phyloP scores from a whole-genome alignment of 2,888 invertebrate genomes.

The Clepsis dumicolana region DNA sequence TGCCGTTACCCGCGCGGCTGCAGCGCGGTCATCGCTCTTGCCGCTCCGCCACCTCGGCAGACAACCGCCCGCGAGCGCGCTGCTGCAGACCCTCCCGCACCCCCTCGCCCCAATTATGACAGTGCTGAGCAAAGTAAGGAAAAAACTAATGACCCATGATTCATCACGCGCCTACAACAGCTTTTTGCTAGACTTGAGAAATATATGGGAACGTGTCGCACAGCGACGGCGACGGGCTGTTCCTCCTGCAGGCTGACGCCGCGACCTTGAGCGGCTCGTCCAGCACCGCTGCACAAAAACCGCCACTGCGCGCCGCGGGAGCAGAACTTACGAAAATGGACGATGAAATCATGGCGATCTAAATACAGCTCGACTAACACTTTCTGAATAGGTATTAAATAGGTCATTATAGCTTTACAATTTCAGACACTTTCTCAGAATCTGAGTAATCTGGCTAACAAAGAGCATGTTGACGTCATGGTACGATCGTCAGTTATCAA shows the following conservation, averaged over 20 bases:
- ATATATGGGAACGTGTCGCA: neutral
- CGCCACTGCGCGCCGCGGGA: conserved; percentile 35
- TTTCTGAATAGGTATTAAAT: conserved; percentile 36
- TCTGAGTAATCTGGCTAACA: conserved; percentile 29
- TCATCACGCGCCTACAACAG: conserved; percentile 30
- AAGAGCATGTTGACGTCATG: neutral
- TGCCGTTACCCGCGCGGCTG: conserved; percentile 68
- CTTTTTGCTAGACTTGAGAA: neutral
- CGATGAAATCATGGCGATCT: conserved; percentile 51
- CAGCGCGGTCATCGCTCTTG: conserved; percentile 77
- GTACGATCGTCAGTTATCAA: neutral
- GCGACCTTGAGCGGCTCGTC: neutral
- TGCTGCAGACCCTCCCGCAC: conserved; percentile 41
- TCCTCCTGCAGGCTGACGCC: neutral
- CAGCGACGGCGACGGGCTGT: neutral
- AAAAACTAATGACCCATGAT: conserved; percentile 42
- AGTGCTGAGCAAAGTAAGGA: conserved; percentile 23
- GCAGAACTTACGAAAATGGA: conserved; percentile 43
- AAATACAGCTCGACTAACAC: conserved; percentile 20
- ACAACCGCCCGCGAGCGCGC: conserved; percentile 46
- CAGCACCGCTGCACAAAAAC: conserved; percentile 50
- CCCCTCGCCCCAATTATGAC: conserved; percentile 34
- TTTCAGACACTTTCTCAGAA: conserved; percentile 26
- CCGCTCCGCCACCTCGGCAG: conserved; percentile 70
- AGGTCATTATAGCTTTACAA: conserved; percentile 13